These are phyloP conservation scores for Oscheius sp. DNA, from an alignment of 2,888 invertebrate genomes.

Conservation along the genomic window DNA sequence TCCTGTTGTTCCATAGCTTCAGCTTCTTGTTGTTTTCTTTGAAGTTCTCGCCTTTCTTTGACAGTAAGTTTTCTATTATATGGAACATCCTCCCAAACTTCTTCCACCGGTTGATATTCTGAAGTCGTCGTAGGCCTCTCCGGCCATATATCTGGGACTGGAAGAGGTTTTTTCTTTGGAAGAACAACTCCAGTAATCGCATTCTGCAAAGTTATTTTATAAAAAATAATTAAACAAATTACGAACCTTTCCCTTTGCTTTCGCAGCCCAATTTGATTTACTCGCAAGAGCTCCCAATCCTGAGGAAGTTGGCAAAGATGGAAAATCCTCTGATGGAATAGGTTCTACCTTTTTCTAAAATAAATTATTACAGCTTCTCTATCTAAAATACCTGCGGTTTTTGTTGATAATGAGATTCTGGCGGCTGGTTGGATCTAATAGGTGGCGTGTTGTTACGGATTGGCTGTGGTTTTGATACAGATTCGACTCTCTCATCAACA, in stretches of 20 bases:
- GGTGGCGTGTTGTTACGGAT: slow-evolving; percentile 8
- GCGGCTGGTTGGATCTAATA: neutral
- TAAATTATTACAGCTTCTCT: neutral
- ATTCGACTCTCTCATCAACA: slow-evolving; percentile 38
- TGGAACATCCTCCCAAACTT: slow-evolving; percentile 37
- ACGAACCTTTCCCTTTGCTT: slow-evolving; percentile 19
- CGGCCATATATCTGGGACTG: slow-evolving; percentile 34
- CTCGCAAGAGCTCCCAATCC: neutral
- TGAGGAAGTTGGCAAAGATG: slow-evolving; percentile 22
- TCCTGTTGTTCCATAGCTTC: slow-evolving; percentile 3
- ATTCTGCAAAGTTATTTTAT: slow-evolving; percentile 11
- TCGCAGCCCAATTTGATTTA: slow-evolving; percentile 17
- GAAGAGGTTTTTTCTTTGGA: slow-evolving; percentile 36
- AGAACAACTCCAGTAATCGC: slow-evolving; percentile 33
- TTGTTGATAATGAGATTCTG: neutral
- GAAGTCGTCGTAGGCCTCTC: slow-evolving; percentile 24
- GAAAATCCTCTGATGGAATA: slow-evolving; percentile 34
- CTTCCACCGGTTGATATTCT: slow-evolving; percentile 9
- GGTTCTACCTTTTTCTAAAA: neutral
- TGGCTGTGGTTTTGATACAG: slow-evolving; percentile 21
- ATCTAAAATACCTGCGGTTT: slow-evolving; percentile 12
- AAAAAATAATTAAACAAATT: neutral
- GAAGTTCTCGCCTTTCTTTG: slow-evolving; percentile 3
- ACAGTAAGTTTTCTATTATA: slow-evolving; percentile 14
- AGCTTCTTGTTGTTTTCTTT: neutral